A percentile compares a stretch with the other conserved stretches of the same genome.
phyloP scores from a whole-genome alignment of 2,797 vertebrate genomes.

The Cygnus olor region DNA sequence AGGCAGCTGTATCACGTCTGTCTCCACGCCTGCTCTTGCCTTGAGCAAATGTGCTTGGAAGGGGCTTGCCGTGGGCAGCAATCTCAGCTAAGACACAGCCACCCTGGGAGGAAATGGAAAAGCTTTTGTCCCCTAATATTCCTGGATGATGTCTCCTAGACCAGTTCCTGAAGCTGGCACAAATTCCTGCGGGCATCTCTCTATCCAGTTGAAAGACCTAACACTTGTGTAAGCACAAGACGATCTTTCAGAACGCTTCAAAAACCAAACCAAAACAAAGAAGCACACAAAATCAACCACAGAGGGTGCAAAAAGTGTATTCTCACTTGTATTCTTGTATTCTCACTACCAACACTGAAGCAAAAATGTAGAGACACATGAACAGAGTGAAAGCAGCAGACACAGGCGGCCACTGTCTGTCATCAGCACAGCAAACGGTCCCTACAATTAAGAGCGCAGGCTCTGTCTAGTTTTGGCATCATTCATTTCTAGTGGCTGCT shows the following conservation, averaged over 20 bases:
- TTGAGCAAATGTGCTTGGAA: neutral
- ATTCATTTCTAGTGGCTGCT: conserved; percentile 20
- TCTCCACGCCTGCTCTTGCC: neutral
- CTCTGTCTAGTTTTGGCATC: conserved; percentile 49
- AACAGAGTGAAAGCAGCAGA: neutral
- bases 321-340: neutral
- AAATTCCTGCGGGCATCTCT: neutral
- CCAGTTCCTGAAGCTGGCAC: neutral
- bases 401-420: conserved; percentile 23
- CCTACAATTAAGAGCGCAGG: conserved; percentile 30
- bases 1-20: rapidly evolving
- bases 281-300: rapidly evolving
- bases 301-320: neutral
- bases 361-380: neutral
- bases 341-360: neutral
- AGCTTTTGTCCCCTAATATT: neutral
- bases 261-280: rapidly evolving
- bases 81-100: neutral
- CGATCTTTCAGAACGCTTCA: neutral
- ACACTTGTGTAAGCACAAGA: neutral
- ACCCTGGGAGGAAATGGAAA: neutral
- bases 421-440: conserved; percentile 34
- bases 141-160: neutral
- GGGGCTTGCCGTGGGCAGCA: neutral
- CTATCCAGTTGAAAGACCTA: neutral